Conservation (phyloP, 2,888 invertebrate genomes). For the Drosophila kanekoi region DNA sequence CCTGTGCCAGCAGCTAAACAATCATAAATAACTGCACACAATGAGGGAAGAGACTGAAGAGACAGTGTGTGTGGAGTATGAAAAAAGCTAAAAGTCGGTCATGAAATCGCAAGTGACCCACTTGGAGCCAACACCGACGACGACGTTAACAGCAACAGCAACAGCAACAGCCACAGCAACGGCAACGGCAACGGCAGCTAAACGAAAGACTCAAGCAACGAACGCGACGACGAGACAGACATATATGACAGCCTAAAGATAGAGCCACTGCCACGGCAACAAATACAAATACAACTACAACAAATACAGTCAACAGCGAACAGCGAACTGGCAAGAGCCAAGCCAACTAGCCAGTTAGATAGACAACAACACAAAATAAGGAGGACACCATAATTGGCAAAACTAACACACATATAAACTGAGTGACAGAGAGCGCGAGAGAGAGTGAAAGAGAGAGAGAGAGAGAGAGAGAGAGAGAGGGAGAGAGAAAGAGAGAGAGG, state of each 20-base stretch:
- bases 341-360: slow-evolving; percentile 54
- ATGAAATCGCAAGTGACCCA: slow-evolving; percentile 85
- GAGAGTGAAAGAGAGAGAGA: slow-evolving; percentile 11
- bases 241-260: slow-evolving; percentile 74
- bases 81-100: slow-evolving; percentile 82
- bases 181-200: slow-evolving; percentile 30
- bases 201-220: slow-evolving; percentile 78
- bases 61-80: slow-evolving; percentile 36
- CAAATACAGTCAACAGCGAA: slow-evolving; percentile 28
- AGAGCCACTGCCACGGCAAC: slow-evolving; percentile 65
- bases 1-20: slow-evolving; percentile 58
- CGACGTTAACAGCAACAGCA: slow-evolving; percentile 37
- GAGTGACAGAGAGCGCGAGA: slow-evolving; percentile 18
- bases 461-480: slow-evolving; percentile 8
- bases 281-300: slow-evolving; percentile 26
- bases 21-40: slow-evolving; percentile 73
- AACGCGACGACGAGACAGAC: slow-evolving; percentile 70
- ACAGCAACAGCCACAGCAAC: slow-evolving; percentile 23
- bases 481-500: slow-evolving; percentile 6
- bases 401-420: slow-evolving; percentile 56
- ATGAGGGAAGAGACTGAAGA: slow-evolving; percentile 34
- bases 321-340: slow-evolving; percentile 1
- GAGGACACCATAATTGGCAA: slow-evolving; percentile 82
- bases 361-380: slow-evolving; percentile 74
- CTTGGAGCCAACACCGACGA: slow-evolving; percentile 74